A percentile compares a stretch with the other conserved stretches of the same genome.
These are phyloP conservation scores for Conistra vaccinii DNA, from an alignment of 2,888 invertebrate genomes.

Conservation along the genomic window DNA sequence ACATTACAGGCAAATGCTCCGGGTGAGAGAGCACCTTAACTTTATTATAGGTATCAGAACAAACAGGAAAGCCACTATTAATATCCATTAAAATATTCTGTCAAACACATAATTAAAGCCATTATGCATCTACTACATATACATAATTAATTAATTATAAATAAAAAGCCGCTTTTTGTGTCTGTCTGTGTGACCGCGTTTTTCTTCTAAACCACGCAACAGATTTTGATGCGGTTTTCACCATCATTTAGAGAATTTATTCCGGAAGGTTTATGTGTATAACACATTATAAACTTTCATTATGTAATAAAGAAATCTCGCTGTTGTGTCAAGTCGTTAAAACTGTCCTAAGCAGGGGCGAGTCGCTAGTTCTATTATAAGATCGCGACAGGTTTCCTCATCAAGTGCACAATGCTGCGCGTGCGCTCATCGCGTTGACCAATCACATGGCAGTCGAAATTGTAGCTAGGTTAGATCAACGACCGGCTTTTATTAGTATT, in stretches of 20 bases:
- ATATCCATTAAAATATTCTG: neutral
- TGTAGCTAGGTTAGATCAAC: conserved; percentile 71
- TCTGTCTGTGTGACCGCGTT: neutral
- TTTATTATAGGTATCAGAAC: neutral
- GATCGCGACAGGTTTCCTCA: conserved; percentile 73
- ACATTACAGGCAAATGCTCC: too few species aligned
- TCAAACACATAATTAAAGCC: neutral
- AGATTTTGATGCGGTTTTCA: neutral
- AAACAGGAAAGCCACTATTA: neutral
- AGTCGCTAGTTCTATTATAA: conserved; percentile 2
- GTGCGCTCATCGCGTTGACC: conserved; percentile 48
- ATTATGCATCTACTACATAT: neutral
- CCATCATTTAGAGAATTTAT: neutral
- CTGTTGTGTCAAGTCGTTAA: neutral
- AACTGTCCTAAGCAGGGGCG: neutral
- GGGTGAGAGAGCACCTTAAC: neutral
- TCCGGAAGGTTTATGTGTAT: neutral
- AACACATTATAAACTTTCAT: neutral
- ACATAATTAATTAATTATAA: too few species aligned
- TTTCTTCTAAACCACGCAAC: neutral
- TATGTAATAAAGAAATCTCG: neutral
- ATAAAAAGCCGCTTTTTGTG: neutral
- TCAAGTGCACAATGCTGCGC: conserved; percentile 66
- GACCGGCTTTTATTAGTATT: conserved; percentile 68
- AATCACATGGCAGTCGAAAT: conserved; percentile 51